A percentile compares a stretch with the other conserved stretches of the same genome.
phyloP scores from a whole-genome alignment of 2,113 vertebrate genomes.

The Callaeas wilsoni region DNA sequence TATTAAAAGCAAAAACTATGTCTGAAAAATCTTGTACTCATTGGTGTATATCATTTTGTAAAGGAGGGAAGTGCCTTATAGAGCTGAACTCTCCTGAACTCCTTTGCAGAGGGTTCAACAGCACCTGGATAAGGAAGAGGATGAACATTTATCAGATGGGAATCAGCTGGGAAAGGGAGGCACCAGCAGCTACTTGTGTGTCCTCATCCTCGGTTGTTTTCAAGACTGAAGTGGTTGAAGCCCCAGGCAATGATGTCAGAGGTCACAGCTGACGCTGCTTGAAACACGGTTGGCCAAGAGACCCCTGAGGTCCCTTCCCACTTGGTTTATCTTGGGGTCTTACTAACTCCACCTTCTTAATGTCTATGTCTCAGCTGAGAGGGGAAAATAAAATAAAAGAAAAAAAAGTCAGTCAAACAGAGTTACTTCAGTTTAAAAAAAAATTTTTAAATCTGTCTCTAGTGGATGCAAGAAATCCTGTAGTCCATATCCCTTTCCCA shows the following conservation, averaged over 20 bases:
- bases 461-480: not conserved
- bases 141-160: not conserved
- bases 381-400: fast-evolving
- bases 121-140: not conserved
- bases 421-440: not conserved
- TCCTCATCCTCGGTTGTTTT: not conserved
- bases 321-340: not conserved
- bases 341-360: not conserved
- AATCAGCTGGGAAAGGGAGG: not conserved
- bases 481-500: not conserved
- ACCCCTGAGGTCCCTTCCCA: not conserved
- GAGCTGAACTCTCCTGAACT: not conserved
- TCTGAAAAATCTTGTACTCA: not conserved
- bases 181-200: not conserved
- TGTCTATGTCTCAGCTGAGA: not conserved
- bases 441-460: not conserved
- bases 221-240: not conserved
- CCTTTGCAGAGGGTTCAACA: fast-evolving
- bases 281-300: not conserved
- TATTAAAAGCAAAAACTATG: not conserved
- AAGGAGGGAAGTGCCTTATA: not conserved
- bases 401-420: not conserved
- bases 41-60: not conserved
- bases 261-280: not conserved
- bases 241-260: not conserved